Evolutionary conservation across 1,140 invertebrate species (phyloP).

Genomic region (Hylaeus volcanicus): DNA sequence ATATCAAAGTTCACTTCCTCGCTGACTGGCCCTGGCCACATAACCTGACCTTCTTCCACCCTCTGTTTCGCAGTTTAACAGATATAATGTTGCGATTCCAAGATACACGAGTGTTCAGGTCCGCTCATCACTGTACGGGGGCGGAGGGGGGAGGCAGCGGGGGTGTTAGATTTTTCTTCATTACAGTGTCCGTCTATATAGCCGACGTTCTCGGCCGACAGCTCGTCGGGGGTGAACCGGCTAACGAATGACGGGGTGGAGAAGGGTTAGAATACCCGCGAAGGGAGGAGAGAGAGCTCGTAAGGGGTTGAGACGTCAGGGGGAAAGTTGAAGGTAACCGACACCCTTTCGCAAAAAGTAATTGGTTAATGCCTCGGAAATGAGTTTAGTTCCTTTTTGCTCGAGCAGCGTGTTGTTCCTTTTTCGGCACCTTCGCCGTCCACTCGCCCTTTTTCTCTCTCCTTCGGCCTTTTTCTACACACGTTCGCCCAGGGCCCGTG

Average conservation of each 20-base stretch:
- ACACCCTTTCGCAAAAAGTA: conserved; percentile 79
- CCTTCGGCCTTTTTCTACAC: conserved; percentile 48
- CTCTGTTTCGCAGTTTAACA: too few relatives aligned
- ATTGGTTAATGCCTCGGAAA: conserved; percentile 81
- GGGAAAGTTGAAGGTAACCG: conserved; percentile 74
- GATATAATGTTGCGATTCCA: too few relatives aligned
- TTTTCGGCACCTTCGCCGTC: conserved; percentile 58
- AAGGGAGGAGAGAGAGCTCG: conserved; percentile 37
- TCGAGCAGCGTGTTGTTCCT: conserved; percentile 66
- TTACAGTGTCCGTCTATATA: conserved; percentile 50
- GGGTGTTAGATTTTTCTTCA: conserved; percentile 67
- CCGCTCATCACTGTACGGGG: background rate
- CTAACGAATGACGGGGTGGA: conserved; percentile 58
- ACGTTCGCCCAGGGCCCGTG: background rate
- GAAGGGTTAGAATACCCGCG: conserved; percentile 44
- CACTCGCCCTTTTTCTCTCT: conserved; percentile 41
- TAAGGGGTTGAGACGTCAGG: conserved; percentile 39
- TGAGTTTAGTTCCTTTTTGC: conserved; percentile 80
- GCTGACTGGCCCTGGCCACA: too few relatives aligned
- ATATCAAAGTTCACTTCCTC: too few relatives aligned
- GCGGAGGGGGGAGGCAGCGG: background rate
- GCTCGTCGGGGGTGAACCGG: conserved; percentile 54
- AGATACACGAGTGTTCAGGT: too few relatives aligned
- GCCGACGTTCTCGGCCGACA: conserved; percentile 27
- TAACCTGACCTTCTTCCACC: too few relatives aligned